Base-by-base conservation (phyloP, 2,888 invertebrate species). In the Andrena haemorrhoa region DNA sequence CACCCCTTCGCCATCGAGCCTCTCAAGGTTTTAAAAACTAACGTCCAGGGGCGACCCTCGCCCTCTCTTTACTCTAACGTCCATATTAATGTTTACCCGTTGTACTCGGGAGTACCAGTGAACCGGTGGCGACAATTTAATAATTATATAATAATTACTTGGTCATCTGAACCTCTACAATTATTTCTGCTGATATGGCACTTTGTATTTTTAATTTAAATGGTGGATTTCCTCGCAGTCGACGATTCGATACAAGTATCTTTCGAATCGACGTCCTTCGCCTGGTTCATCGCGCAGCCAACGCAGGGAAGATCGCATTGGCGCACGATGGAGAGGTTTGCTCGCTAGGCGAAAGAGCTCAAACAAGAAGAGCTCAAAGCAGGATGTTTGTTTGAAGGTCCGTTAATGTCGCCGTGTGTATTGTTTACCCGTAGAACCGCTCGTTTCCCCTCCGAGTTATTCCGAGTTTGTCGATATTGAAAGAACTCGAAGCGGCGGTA, bases 321-420 rank as follows among this genome's bases (percentile, higher is more conserved):
- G 16, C 41, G 41, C 5, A 12, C 49, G 66, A 26, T 31, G 73
- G 61, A 74, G 71, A 53, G 74, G 77, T 66, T 65, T 51, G 68
- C 35, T 73, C 73, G 70, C 23, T 58, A 35, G 56, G 41, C 69
- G 64, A 84, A 73, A 83, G 83, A 80, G 82, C 76, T 83, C 82
- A 84, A 86, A 90, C 78, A 88, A 88, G 88, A 85, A 84, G 84
- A 91, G 82, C 88, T 75, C 77, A 75, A 83, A 84, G 85, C 85
- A 87, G 88, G 90, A 90, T 91, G 91, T 92, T 91, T 91, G 92
- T 92, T 91, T 91, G 91, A 86, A 89, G 88, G 87, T 83, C 87
- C 90, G 91, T 90, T 91, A 91, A 91, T 91, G 91, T 88, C 90
- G 87, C 84, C 53, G 83, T 85, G 86, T 86, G 90, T 90, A 90